A percentile compares a stretch with the other conserved stretches of the same genome.
Evolutionary conservation across 2,888 invertebrate species (phyloP).

Genomic region (Pseudococcus jackbeardsleyi): DNA sequence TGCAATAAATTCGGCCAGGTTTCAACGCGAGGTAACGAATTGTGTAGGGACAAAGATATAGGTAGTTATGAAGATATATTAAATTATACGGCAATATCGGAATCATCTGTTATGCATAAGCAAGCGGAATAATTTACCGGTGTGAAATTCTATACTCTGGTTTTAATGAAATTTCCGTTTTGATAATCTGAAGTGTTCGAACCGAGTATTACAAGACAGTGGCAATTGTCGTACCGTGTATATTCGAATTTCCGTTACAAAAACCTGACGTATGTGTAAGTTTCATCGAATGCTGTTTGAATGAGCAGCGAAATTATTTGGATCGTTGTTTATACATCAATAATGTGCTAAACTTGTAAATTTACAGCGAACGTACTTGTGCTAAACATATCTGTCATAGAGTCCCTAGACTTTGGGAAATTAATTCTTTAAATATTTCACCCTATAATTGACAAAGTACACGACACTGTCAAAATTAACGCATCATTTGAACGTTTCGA

Average conservation of each 20-base stretch:
- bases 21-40: not conserved
- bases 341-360: not conserved
- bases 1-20: not conserved
- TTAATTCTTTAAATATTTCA: too few relatives aligned
- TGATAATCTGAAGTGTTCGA: not conserved
- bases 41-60: not conserved
- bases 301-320: not conserved
- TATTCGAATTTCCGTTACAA: not conserved
- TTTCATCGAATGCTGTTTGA: not conserved
- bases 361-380: not conserved
- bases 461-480: too few relatives aligned
- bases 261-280: not conserved
- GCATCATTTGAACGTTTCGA: too few relatives aligned
- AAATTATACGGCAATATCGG: not conserved
- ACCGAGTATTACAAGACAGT: not conserved
- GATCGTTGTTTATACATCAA: not conserved
- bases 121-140: not conserved
- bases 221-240: not conserved
- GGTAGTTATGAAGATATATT: not conserved
- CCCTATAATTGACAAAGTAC: too few relatives aligned
- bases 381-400: not conserved
- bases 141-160: not conserved
- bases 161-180: constrained; percentile 9
- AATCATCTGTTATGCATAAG: not conserved
- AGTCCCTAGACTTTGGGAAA: too few relatives aligned